A percentile compares a stretch with the other conserved stretches of the same genome.
Evolutionary conservation across 2,888 invertebrate species (phyloP).

Genomic region (Hoplodrina blanda): DNA sequence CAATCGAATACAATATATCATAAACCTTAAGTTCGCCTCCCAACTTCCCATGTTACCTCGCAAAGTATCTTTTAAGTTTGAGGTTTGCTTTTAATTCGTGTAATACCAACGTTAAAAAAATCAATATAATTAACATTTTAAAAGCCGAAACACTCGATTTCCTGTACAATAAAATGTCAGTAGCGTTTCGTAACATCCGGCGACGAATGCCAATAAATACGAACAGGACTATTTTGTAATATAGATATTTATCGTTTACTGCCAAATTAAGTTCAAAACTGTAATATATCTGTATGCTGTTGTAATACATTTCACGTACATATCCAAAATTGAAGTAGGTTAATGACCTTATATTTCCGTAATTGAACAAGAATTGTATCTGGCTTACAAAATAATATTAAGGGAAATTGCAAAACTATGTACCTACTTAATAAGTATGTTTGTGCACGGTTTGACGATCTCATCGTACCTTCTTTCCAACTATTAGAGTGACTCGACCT

Average conservation of each 20-base stretch:
- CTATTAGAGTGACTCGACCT: constrained; percentile 14
- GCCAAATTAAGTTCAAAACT: constrained; percentile 48
- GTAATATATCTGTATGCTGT: constrained; percentile 42
- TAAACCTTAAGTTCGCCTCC: constrained; percentile 11
- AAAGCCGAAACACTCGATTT: constrained; percentile 67
- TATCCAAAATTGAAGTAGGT: constrained; percentile 56
- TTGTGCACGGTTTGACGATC: constrained; percentile 6
- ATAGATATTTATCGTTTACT: constrained; percentile 54
- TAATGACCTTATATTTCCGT: constrained; percentile 59
- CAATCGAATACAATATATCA: constrained; percentile 1
- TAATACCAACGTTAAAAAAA: constrained; percentile 38
- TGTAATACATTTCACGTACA: constrained; percentile 37
- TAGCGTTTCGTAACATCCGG: constrained; percentile 72
- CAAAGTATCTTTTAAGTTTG: neutral
- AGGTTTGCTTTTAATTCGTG: constrained; percentile 21
- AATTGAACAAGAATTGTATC: constrained; percentile 35
- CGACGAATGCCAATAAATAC: constrained; percentile 61
- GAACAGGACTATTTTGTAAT: constrained; percentile 61
- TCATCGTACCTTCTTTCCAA: neutral
- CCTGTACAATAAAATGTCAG: constrained; percentile 73
- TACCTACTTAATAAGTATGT: constrained; percentile 2
- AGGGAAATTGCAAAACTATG: constrained; percentile 43
- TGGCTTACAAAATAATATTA: constrained; percentile 41
- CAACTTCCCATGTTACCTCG: constrained; percentile 11
- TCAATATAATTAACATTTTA: constrained; percentile 56